Base-by-base conservation (phyloP, 2,888 invertebrate genomes). In the Athalia rosae region DNA sequence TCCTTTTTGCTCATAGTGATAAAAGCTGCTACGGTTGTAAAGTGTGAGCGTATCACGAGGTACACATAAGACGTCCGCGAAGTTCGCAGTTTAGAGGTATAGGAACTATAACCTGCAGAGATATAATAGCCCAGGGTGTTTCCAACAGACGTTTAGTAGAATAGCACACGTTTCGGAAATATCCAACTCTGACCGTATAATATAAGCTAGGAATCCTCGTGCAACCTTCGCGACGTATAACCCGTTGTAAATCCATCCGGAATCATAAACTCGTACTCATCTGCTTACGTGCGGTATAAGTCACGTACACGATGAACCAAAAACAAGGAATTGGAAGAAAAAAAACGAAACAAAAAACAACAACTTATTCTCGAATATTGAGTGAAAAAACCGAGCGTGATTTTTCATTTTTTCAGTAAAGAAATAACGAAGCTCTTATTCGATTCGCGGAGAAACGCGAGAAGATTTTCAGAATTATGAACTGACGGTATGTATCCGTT, bases 201-300 rank as follows among this genome's bases (percentile, higher is more conserved):
- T 59, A 62, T 28, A 28, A 28, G 28, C 28, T 28, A 28, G 28
- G 28, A 28, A 28, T 28, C 2, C 28, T 28, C 28, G 74, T 74
- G 28, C 48, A 61, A 71, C 58, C 74, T 50, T 28, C 28, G 28
- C 74, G 59, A 47, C 5, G 74, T 48, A 74, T 28, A 62, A 48
- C 74, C 28, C 62, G 47, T 45, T 59, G 74, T 61, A 48, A 59
- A 62, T 61, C 74, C 74, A 62, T 74, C 74, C 53, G 74, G 74
- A 59, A 61, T 74, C 47, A 48, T 74, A 74, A 74, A 74, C 58
- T 9, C 13, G 56, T 45, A 71, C 43, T 58, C 56, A 58, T 58
- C 58, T 56, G 56, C 41, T 71, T 50, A 71, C 50, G 58, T 58
- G 8, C 7, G n/a, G 11, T n/a, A n/a, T 53, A n/a, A 4, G 53